phyloP scores from a whole-genome alignment of 2,888 invertebrate species.

The Coleophora deauratella region DNA sequence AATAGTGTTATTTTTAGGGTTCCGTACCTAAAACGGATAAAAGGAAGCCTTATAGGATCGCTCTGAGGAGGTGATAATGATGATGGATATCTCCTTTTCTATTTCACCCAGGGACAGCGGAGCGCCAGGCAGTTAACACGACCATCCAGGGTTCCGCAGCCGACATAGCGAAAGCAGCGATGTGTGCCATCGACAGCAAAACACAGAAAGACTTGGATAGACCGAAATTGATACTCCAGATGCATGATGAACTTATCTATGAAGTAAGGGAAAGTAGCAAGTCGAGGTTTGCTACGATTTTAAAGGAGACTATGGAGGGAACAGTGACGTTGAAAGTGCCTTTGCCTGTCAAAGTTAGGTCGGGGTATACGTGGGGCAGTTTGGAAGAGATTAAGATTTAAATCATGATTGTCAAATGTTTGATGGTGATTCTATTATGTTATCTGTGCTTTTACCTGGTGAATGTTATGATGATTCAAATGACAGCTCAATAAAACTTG shows the following conservation, averaged over 20 bases:
- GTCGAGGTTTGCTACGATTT: slow-evolving; percentile 71
- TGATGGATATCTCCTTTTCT: no score
- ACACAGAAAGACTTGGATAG: slow-evolving; percentile 35
- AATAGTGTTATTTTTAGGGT: no score
- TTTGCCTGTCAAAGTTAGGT: slow-evolving; percentile 90
- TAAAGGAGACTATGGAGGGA: slow-evolving; percentile 88
- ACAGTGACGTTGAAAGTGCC: slow-evolving; percentile 82
- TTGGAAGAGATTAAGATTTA: slow-evolving; percentile 36
- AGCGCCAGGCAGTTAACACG: slow-evolving; percentile 97
- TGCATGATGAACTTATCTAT: slow-evolving; percentile 97
- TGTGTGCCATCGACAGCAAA: slow-evolving; percentile 82
- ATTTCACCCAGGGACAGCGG: slow-evolving; percentile 86
- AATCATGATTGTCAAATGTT: neutral
- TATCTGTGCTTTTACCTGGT: neutral
- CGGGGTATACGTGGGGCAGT: slow-evolving; percentile 87
- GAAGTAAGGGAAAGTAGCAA: slow-evolving; percentile 81
- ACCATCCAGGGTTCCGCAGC: slow-evolving; percentile 97
- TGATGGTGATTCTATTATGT: neutral
- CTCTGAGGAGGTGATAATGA: no score
- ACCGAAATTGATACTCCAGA: slow-evolving; percentile 86
- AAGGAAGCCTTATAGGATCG: no score
- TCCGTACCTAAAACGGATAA: no score
- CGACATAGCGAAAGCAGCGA: slow-evolving; percentile 94
- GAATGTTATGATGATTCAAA: no score
- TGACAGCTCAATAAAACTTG: no score